A percentile compares a stretch with the other conserved stretches of the same genome.
Evolutionary conservation across 1,140 invertebrate genomes (phyloP).

Genomic region (Spodoptera litura): DNA sequence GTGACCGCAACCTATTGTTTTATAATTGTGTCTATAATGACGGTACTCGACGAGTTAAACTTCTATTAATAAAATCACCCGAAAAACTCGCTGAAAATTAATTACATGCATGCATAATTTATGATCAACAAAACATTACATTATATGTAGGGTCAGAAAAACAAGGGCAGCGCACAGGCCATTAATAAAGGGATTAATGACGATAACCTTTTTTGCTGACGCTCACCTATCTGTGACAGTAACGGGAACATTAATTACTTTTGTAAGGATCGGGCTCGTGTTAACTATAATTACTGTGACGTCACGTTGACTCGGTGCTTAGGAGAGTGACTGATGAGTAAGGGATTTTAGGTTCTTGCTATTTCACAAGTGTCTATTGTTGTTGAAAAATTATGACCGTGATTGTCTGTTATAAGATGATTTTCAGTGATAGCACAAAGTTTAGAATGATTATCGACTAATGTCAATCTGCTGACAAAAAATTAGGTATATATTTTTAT

Average conservation of each 20-base stretch:
- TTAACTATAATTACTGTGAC: conserved; percentile 2
- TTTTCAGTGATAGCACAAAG: too few species aligned
- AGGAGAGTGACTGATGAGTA: too few species aligned
- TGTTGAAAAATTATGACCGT: too few species aligned
- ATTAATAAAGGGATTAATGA: conserved; percentile 59
- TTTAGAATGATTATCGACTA: too few species aligned
- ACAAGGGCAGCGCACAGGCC: conserved; percentile 54
- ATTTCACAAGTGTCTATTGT: not conserved
- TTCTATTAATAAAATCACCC: not conserved
- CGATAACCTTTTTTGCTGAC: conserved; percentile 57
- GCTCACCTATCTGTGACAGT: conserved; percentile 50
- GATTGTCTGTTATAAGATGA: too few species aligned
- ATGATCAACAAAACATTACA: conserved; percentile 6
- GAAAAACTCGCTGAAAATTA: not conserved
- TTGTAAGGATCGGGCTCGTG: conserved; percentile 4
- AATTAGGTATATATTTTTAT: too few species aligned
- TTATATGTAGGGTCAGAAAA: conserved; percentile 54
- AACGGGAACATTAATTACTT: conserved; percentile 43
- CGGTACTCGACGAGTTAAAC: too few species aligned
- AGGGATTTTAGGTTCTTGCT: not conserved
- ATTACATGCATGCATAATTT: conserved; percentile 3
- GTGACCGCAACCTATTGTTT: too few species aligned
- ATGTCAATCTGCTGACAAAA: too few species aligned
- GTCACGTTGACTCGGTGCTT: too few species aligned
- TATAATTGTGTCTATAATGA: too few species aligned